Evolutionary conservation across 2,797 vertebrate species (phyloP), one percentile per base, ranked within the genome.

Genomic region (Arctocebus calabarensis): DNA sequence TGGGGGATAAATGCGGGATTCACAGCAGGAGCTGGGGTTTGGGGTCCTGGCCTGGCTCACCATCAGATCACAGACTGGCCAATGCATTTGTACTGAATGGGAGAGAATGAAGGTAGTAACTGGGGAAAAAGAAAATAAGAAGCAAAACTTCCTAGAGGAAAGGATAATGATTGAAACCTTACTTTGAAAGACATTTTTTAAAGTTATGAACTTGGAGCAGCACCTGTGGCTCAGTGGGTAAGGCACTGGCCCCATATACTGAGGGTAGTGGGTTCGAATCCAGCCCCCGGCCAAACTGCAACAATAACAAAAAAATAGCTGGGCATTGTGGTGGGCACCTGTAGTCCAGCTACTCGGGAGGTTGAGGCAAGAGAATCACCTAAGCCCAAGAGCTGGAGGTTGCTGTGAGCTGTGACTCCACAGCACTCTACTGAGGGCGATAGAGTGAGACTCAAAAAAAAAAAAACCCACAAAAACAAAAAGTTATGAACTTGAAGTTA

Each of bases 111-210:
- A 68, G 79, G 4, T 20, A 70, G 10, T 52, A 75, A 66, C 2
- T 48, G 62, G 52, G 37, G 27, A 81, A 89, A 34, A 68, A 34
- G 29, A 82, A 87, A 70, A 81, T 9, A 94, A 57, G 66, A 3
- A 10, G 81, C 64, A 68, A 61, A 12, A n/a, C 48, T 16, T 74
- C 27, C 75, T 88, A 22, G 27, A 71, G 48, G 12, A 32, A 62
- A 93, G 23, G 71, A 66, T 84, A 61, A 52, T 23, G 82, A 59
- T 66, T 89, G 52, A 43, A 79, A 84, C 11, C n/a, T 83, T 29
- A 82, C 61, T 92, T 68, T 74, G 32, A 91, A 81, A 62, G 59
- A 71, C 34, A 79, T 77, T 74, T 79, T 23, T 79, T 75, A 75
- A 74, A 27, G 6, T 34, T 20, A 40, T 29, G 25, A 70, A 48